phyloP scores from a whole-genome alignment of 2,797 vertebrate genomes.

The Helicolenus hilgendorfi region DNA sequence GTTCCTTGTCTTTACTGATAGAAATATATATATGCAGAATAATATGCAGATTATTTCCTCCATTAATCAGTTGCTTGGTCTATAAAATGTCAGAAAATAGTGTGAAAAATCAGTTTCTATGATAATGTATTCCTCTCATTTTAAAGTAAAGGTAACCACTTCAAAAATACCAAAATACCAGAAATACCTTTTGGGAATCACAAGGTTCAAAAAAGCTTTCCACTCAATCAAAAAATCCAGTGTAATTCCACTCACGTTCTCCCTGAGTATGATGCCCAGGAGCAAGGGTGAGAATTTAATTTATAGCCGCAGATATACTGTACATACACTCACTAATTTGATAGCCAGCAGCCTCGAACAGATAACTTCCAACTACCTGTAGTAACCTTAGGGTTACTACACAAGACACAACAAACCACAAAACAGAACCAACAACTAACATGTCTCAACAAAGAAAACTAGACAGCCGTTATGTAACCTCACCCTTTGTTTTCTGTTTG shows the following conservation, averaged over 20 bases:
- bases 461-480: slow-evolving; percentile 3
- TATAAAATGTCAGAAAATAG: background rate
- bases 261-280: background rate
- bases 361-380: background rate
- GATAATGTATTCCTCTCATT: background rate
- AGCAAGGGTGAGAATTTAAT: background rate
- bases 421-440: background rate
- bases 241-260: background rate
- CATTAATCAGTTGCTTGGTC: background rate
- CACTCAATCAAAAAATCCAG: background rate
- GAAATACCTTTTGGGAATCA: background rate
- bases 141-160: background rate
- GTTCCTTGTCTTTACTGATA: background rate
- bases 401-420: background rate
- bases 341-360: background rate
- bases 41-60: background rate
- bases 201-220: background rate
- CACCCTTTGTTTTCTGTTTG: slow-evolving; percentile 45
- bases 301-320: background rate
- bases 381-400: no score
- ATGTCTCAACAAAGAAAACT: slow-evolving; percentile 32
- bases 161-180: background rate
- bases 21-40: background rate
- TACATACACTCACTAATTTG: background rate
- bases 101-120: background rate